Percentiles rank a stretch among this genome's conserved stretches.
phyloP scores from a whole-genome alignment of 2,113 vertebrate species.

The Nothocercus julius region DNA sequence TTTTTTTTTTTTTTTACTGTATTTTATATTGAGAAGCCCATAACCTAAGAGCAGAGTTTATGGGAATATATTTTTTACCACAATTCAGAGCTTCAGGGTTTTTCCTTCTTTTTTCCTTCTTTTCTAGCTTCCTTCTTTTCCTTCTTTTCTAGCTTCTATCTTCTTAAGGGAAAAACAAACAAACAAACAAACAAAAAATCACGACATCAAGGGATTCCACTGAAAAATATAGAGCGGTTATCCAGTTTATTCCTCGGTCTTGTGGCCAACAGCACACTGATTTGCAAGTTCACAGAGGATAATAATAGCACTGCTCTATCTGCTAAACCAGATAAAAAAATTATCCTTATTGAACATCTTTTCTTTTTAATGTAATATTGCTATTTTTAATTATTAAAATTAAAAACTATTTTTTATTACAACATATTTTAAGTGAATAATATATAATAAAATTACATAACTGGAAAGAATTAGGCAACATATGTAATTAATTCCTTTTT shows the following conservation, averaged over 20 bases:
- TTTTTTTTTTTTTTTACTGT: neutral
- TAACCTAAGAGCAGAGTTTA: neutral
- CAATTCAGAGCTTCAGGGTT: neutral
- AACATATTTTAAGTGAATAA: neutral
- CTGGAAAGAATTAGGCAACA: neutral
- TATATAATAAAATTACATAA: neutral
- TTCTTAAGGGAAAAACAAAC: neutral
- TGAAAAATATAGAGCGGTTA: neutral
- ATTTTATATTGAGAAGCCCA: neutral
- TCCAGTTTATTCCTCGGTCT: neutral
- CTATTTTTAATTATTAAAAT: neutral
- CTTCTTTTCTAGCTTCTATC: neutral
- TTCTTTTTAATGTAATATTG: neutral
- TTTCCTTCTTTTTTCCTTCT: neutral
- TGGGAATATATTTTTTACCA: neutral
- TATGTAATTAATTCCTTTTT: neutral
- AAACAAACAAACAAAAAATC: neutral
- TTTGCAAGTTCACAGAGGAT: neutral
- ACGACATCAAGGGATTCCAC: fast-evolving
- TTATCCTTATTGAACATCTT: neutral
- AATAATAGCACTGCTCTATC: neutral
- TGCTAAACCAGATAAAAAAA: neutral
- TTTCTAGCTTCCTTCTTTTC: neutral
- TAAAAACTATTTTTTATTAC: neutral
- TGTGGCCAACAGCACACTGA: neutral